A percentile compares a stretch with the other conserved stretches of the same genome.
phyloP scores from a whole-genome alignment of 1,140 invertebrate species.

The Diuraphis noxia region DNA sequence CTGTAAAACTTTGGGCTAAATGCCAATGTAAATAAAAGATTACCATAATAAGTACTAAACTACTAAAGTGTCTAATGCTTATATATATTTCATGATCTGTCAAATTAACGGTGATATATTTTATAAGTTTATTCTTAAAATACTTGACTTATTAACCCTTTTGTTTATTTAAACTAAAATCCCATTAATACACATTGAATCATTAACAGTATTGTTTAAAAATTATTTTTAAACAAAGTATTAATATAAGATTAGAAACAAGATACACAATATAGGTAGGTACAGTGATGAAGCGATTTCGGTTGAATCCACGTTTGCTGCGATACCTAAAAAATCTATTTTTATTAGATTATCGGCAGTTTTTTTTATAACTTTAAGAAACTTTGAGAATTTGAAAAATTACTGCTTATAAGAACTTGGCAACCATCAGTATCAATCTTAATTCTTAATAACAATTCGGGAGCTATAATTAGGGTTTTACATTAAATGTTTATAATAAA shows the following conservation, averaged over 20 bases:
- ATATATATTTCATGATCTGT: neutral
- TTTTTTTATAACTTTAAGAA: neutral
- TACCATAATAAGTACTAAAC: neutral
- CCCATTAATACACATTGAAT: neutral
- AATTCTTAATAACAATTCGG: neutral
- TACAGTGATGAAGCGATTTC: neutral
- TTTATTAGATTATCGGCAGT: neutral
- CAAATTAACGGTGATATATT: slow-evolving; percentile 4
- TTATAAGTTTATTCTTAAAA: neutral
- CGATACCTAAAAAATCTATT: too few relatives aligned
- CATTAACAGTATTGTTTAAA: neutral
- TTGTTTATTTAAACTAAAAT: neutral
- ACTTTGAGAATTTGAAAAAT: neutral
- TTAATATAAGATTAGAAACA: neutral
- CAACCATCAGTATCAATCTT: neutral
- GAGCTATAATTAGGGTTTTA: neutral
- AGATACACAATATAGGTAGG: neutral
- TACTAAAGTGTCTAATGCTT: neutral
- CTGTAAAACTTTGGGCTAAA: neutral
- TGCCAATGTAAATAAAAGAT: slow-evolving; percentile 15
- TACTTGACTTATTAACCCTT: neutral
- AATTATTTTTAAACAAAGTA: neutral
- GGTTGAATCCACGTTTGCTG: too few relatives aligned
- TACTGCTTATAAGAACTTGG: neutral
- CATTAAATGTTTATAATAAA: neutral